Evolutionary conservation across 2,888 invertebrate genomes (phyloP).

Genomic region (Homarus gammarus): DNA sequence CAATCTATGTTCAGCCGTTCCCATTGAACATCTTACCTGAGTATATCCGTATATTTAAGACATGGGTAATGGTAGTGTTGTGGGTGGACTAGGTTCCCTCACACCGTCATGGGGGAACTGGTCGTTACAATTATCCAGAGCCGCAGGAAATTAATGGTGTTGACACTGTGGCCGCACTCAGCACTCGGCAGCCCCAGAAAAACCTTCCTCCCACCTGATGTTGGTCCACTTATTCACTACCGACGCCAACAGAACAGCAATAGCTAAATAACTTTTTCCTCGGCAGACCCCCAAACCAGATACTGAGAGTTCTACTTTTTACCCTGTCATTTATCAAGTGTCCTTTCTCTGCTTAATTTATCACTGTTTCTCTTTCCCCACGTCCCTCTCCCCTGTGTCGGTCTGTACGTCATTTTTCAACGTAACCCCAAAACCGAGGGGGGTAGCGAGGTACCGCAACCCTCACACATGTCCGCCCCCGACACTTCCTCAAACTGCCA

Average conservation of each 20-base stretch:
- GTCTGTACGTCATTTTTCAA: conserved; percentile 57
- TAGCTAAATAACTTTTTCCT: background rate
- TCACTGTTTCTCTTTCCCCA: conserved; percentile 35
- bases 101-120: background rate
- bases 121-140: conserved; percentile 2
- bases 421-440: conserved; percentile 49
- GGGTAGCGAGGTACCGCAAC: conserved; percentile 6
- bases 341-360: conserved; percentile 55
- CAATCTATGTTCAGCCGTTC: too few species aligned
- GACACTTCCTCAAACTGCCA: background rate
- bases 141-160: conserved; percentile 12
- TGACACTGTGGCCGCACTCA: conserved; percentile 2
- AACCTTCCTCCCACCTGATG: background rate
- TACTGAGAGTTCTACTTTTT: conserved; percentile 38
- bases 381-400: conserved; percentile 46
- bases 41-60: too few species aligned
- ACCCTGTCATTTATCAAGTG: conserved; percentile 59
- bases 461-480: background rate
- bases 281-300: conserved; percentile 17
- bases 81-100: too few species aligned
- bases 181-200: too few species aligned
- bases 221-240: background rate
- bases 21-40: too few species aligned
- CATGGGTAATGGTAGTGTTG: too few species aligned
- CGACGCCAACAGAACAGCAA: background rate